Conservation (phyloP, 2,797 vertebrate species). For the Thaleichthys pacificus region DNA sequence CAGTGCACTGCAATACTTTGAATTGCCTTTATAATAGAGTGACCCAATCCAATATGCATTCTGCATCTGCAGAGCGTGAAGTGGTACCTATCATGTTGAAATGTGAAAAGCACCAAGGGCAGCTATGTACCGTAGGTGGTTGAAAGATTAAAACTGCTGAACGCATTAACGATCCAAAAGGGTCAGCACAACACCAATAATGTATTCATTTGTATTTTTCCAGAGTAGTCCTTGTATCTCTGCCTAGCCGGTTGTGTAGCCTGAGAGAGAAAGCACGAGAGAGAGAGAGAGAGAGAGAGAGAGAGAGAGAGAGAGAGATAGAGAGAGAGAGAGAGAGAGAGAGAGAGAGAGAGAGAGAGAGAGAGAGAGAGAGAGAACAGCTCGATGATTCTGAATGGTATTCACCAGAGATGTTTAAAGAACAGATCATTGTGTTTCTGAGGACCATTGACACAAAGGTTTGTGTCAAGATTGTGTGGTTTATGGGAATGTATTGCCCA, state of each 20-base stretch:
- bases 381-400: neutral
- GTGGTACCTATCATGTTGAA: neutral
- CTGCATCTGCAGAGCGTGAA: neutral
- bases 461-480: neutral
- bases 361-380: neutral
- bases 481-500: neutral
- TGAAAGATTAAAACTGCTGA: neutral
- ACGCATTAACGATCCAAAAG: slow-evolving; percentile 5
- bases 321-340: slow-evolving; percentile 12
- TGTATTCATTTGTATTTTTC: neutral
- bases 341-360: neutral
- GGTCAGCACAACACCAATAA: neutral
- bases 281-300: slow-evolving; percentile 17
- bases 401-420: neutral
- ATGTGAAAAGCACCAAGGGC: neutral
- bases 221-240: neutral
- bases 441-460: neutral
- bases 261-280: slow-evolving; percentile 1
- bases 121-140: neutral
- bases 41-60: neutral
- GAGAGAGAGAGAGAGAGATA: slow-evolving; percentile 15
- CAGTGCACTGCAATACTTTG: too few relatives aligned
- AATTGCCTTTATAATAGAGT: neutral
- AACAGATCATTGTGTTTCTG: neutral
- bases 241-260: neutral